These are phyloP conservation scores for Melanotaenia maccullochi DNA, from an alignment of 2,797 vertebrate species.

Conservation along the genomic window DNA sequence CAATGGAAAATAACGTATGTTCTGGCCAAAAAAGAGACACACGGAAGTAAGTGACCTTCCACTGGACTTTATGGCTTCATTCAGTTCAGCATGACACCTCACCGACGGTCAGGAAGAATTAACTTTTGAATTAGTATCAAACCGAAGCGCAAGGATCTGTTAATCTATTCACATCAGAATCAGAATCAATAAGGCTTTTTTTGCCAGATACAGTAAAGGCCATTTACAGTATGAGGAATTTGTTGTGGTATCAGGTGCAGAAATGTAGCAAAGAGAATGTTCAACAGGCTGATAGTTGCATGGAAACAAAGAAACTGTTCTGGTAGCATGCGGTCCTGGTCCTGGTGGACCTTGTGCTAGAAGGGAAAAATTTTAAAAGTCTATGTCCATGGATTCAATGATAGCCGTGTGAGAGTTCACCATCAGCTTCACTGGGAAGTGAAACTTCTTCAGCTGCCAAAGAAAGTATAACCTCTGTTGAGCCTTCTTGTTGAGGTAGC, in stretches of 20 bases:
- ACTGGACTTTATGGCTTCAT: constrained; percentile 51
- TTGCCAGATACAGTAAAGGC: no score
- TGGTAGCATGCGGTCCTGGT: no score
- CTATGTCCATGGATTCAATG: no score
- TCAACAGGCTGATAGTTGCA: no score
- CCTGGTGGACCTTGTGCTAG: no score
- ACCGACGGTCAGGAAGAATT: constrained; percentile 61
- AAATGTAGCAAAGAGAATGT: no score
- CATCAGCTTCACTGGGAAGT: not conserved
- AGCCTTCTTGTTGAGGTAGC: not conserved
- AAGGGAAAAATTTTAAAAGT: no score
- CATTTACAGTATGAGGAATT: no score
- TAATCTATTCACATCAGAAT: constrained; percentile 32
- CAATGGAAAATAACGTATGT: constrained; percentile 56
- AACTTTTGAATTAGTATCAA: constrained; percentile 62
- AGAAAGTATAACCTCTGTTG: not conserved
- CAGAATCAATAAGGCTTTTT: no score
- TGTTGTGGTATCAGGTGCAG: no score
- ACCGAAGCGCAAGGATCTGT: constrained; percentile 45
- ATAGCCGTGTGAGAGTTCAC: no score
- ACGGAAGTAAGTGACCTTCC: constrained; percentile 36
- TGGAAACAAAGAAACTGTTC: no score
- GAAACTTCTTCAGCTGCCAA: not conserved
- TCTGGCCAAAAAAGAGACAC: constrained; percentile 46
- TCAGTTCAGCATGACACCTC: constrained; percentile 44